Evolutionary conservation across 92 coral and sea anemone genomes (phyloP), one percentile per base, ranked within the genome.

Genomic region (Isaurus tuberculatus): DNA sequence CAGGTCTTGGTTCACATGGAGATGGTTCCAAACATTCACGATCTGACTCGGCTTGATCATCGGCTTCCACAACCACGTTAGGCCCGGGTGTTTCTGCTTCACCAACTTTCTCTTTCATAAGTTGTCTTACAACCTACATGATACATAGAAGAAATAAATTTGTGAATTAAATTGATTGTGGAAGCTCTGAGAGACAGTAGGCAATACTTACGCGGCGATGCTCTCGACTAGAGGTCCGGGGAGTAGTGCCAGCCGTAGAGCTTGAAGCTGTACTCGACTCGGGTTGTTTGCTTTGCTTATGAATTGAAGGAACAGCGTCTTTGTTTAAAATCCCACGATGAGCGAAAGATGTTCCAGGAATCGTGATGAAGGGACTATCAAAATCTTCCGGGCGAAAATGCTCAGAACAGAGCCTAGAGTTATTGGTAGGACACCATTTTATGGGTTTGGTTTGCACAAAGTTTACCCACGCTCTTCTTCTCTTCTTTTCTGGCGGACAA

Each of bases 381-480:
- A 84, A 79, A 63, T 73, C 46, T 60, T 26, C 74, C 73, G 16
- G 88, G 44, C 34, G 27, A 51, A 86, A 86, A 44, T 86, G 89
- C 78, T 79, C 20, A 8, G 89, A 86, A 79, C 86, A 86, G 29
- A 86, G 89, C 60, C 60, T 78, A 34, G 89, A 44, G 46, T 16
- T 79, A 9, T 43, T 46, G 1, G 84, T 84, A 34, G 64, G 88
- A 1, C 73, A 11, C 88, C 88, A 84, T 58, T 74, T 72, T 75
- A 63, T 86, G 55, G 80, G 70, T 80, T 86, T 79, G 17, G 79
- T 69, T 23, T 25, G 68, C 34, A 79, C 86, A 86, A 80, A 86
- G 8, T 58, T 68, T 20, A 86, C n/a, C n/a, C n/a, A 80, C 46
- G 80, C 49, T 69, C 79, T 16, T 25, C 80, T 51, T 57, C 75